Percentiles rank a stretch among this genome's conserved stretches.
phyloP scores from a whole-genome alignment of 2,113 vertebrate species.

The Irena cyanogastra region DNA sequence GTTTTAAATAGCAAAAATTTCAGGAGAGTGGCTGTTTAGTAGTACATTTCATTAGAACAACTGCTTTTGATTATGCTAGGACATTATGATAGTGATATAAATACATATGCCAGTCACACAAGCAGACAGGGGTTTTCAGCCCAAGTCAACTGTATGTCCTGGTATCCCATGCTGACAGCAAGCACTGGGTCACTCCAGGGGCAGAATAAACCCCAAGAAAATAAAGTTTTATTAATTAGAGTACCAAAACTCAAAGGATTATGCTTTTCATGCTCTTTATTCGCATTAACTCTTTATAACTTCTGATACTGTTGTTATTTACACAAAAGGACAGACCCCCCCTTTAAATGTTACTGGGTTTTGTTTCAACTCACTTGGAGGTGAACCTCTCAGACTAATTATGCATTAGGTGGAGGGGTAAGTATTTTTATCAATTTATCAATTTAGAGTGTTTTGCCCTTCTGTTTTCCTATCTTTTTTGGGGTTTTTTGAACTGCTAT shows the following conservation, averaged over 20 bases:
- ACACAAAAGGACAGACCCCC: not conserved
- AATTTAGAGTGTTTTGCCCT: not conserved
- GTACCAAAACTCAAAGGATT: not conserved
- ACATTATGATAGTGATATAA: not conserved
- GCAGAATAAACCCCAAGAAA: not conserved
- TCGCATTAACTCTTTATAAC: not conserved
- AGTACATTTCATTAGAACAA: not conserved
- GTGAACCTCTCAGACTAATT: not conserved
- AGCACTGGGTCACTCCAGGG: not conserved
- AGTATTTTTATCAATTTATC: not conserved
- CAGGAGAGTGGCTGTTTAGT: not conserved
- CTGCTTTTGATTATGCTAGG: not conserved
- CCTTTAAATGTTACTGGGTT: not conserved
- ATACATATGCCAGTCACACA: not conserved
- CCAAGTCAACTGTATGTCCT: fast-evolving
- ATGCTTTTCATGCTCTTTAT: not conserved
- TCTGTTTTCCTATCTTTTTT: not conserved
- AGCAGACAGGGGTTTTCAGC: not conserved
- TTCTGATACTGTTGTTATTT: not conserved
- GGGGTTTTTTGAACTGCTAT: not conserved
- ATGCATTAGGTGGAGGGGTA: not conserved
- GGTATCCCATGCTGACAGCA: fast-evolving
- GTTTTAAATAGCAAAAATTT: not conserved
- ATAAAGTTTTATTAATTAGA: not conserved
- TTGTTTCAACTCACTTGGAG: not conserved